phyloP scores from a whole-genome alignment of 2,888 invertebrate genomes.

The Pollenia griseotomentosa region DNA sequence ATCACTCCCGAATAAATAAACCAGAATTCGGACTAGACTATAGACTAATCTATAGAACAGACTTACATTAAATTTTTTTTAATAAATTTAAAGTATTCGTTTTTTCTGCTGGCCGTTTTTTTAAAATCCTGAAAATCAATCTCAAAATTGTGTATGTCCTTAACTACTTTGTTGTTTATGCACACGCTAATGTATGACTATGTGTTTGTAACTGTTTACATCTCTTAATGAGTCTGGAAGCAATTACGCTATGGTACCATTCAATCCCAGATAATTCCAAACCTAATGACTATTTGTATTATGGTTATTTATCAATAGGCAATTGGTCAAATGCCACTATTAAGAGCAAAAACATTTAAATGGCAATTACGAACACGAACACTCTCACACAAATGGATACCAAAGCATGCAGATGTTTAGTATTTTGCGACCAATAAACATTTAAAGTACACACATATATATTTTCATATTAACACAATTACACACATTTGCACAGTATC shows the following conservation, averaged over 20 bases:
- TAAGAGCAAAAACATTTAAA: conserved; percentile 46
- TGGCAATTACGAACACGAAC: conserved; percentile 46
- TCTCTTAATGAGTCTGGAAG: no score
- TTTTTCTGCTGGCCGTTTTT: no score
- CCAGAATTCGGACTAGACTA: no score
- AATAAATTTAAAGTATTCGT: no score
- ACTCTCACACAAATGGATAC: background rate
- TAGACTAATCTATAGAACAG: no score
- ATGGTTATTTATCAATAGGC: conserved; percentile 60
- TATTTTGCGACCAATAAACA: background rate
- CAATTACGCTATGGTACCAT: background rate
- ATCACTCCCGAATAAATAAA: no score
- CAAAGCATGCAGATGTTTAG: background rate
- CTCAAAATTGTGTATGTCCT: no score
- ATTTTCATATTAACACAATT: conserved; percentile 1
- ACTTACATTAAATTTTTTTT: no score
- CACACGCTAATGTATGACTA: background rate
- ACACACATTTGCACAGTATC: background rate
- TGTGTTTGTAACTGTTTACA: background rate
- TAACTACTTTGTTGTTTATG: background rate
- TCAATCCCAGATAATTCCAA: conserved; percentile 4
- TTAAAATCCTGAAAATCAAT: no score
- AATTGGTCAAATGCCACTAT: conserved; percentile 50
- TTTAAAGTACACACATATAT: conserved; percentile 7
- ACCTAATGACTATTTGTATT: conserved; percentile 45